These are phyloP conservation scores for Semnornis frantzii DNA, from an alignment of 2,113 vertebrate species.

Conservation along the genomic window DNA sequence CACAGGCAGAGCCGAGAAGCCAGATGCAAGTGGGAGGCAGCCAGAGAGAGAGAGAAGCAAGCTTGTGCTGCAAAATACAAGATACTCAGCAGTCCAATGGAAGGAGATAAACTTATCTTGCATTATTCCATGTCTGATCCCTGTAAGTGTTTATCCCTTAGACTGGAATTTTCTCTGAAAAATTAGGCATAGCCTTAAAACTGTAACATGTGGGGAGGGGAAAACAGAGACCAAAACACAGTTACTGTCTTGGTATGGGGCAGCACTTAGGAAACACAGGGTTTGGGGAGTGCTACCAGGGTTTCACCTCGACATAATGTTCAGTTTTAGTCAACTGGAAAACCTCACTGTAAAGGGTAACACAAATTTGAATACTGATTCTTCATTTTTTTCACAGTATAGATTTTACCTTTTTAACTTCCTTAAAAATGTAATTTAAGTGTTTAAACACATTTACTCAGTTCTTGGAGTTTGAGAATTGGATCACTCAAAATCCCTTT, in stretches of 20 bases:
- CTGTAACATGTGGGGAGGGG: background rate
- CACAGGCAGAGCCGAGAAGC: too few relatives aligned
- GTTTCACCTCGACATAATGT: background rate
- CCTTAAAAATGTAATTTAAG: background rate
- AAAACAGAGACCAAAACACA: background rate
- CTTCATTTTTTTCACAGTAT: background rate
- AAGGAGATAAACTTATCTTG: too few relatives aligned
- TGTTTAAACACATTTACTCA: background rate
- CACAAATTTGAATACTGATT: background rate
- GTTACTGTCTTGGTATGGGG: background rate
- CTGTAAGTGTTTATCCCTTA: too few relatives aligned
- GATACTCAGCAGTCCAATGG: too few relatives aligned
- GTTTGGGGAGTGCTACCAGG: background rate
- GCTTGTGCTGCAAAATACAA: too few relatives aligned
- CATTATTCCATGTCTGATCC: too few relatives aligned
- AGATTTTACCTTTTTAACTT: background rate
- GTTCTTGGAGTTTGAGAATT: background rate
- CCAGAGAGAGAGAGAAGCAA: too few relatives aligned
- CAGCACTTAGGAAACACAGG: background rate
- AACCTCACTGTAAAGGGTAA: background rate
- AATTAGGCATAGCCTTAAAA: too few relatives aligned
- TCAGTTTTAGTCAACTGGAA: background rate
- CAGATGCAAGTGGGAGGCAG: too few relatives aligned
- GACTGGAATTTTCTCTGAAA: too few relatives aligned
- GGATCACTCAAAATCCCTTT: background rate